A percentile compares a stretch with the other conserved stretches of the same genome.
phyloP scores from a whole-genome alignment of 2,888 invertebrate species.

The Lasioglossum leucozonium region DNA sequence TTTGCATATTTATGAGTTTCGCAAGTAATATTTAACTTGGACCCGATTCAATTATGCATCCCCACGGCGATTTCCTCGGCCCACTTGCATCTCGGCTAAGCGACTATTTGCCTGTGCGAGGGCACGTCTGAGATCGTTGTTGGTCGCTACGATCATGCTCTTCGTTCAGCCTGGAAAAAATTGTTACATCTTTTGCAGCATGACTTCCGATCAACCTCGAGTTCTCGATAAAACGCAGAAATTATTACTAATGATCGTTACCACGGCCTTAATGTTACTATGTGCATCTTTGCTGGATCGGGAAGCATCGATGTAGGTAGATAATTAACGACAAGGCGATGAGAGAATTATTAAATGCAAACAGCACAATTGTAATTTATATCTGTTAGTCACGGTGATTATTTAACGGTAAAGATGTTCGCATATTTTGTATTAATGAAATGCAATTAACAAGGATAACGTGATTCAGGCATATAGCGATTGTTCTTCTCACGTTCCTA shows the following conservation, averaged over 20 bases:
- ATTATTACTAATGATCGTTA: neutral
- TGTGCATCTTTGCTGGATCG: neutral
- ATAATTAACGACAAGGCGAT: slow-evolving; percentile 1
- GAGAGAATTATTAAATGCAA: neutral
- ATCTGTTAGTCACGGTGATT: neutral
- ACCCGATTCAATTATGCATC: slow-evolving; percentile 57
- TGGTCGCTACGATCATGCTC: neutral
- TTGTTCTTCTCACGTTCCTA: neutral
- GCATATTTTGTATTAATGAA: slow-evolving; percentile 2
- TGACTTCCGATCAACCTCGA: neutral
- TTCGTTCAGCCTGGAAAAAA: neutral
- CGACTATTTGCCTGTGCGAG: slow-evolving; percentile 32
- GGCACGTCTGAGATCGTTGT: slow-evolving; percentile 24
- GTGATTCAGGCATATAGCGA: neutral
- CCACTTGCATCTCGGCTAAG: slow-evolving; percentile 47
- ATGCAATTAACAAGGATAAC: neutral
- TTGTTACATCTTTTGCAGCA: neutral
- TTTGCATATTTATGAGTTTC: slow-evolving; percentile 56
- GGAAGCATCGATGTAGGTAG: neutral
- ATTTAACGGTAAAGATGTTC: neutral
- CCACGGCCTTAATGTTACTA: neutral
- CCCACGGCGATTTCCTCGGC: slow-evolving; percentile 45
- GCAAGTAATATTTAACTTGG: slow-evolving; percentile 54
- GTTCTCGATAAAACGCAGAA: neutral
- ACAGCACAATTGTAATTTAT: neutral